These are phyloP conservation scores for Apomyelois bistriatella DNA, from an alignment of 2,888 invertebrate species.

Conservation along the genomic window DNA sequence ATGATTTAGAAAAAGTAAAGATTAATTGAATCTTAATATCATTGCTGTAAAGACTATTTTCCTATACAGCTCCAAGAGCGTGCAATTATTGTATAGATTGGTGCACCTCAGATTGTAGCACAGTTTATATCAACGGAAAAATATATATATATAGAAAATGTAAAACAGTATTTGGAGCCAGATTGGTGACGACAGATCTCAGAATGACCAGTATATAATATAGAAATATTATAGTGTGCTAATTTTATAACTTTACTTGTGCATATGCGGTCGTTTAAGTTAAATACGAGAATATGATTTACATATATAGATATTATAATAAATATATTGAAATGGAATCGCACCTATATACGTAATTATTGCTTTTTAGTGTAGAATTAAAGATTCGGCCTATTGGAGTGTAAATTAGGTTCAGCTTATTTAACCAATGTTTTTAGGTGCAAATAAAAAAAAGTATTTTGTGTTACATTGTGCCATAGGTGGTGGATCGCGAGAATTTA, in stretches of 20 bases:
- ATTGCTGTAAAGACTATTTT: no score
- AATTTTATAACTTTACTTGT: slow-evolving; percentile 52
- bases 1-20: no score
- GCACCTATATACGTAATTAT: slow-evolving; percentile 68
- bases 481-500: slow-evolving; percentile 34
- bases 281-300: slow-evolving; percentile 14
- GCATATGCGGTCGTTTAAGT: slow-evolving; percentile 41
- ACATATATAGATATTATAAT: slow-evolving; percentile 27
- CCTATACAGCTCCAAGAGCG: no score
- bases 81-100: neutral
- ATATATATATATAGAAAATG: slow-evolving; percentile 29
- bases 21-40: no score
- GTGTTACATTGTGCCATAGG: slow-evolving; percentile 53
- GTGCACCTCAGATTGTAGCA: slow-evolving; percentile 30
- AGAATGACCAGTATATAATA: slow-evolving; percentile 73
- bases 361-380: slow-evolving; percentile 50
- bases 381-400: slow-evolving; percentile 45
- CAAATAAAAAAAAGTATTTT: slow-evolving; percentile 31
- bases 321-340: slow-evolving; percentile 45
- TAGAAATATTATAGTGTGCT: slow-evolving; percentile 42
- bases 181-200: slow-evolving; percentile 70
- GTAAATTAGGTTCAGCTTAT: slow-evolving; percentile 42
- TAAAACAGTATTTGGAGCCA: slow-evolving; percentile 58
- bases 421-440: slow-evolving; percentile 29
- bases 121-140: slow-evolving; percentile 23